Evolutionary conservation across 2,888 invertebrate genomes (phyloP), one percentile per base, ranked within the genome.

Genomic region (Cenopis cana): DNA sequence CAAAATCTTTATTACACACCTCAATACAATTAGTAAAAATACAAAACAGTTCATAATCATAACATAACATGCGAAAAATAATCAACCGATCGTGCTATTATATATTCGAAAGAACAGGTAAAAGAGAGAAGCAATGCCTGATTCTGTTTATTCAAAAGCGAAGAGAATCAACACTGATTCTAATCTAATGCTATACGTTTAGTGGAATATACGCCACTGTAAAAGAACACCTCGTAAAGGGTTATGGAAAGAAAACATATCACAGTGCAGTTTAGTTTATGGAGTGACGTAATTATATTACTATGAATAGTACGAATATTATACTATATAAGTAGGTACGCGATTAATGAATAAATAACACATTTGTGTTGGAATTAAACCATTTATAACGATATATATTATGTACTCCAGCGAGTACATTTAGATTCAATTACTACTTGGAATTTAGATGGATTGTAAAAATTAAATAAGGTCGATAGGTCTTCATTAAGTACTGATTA

Each of bases 211-310:
- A 46, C 46, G 38, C 36, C 9, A 9, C 9, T 36, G 10, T 11
- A 11, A 36, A 36, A 9, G 36, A 11, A 11, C 11, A 36, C 36
- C 36, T 36, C 36, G 9, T 8, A 8, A n/a, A 46, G n/a, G 5
- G 6, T 57, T 18, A 12, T 20, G 14, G 18, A 57, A 57, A 18
- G 18, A 57, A 57, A 38, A 36, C 18, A 14, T 18, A 57, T 36
- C 17, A 17, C 38, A 57, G 36, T 36, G 36, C 38, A 57, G 57
- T 20, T 57, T 57, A 57, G 57, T 57, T 8, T 38, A 18, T 57
- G 57, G 12, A 57, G 57, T 57, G 18, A 57, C 20, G 36, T 57
- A 12, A 54, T 54, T 12, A 10, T 20, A 6, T 12, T 11, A 12
- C 14, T 54, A 12, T 14, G 24, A 14, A 24, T 11, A 54, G 2